phyloP scores from a whole-genome alignment of 2,888 invertebrate genomes.

The Pharmacophagus antenor region DNA sequence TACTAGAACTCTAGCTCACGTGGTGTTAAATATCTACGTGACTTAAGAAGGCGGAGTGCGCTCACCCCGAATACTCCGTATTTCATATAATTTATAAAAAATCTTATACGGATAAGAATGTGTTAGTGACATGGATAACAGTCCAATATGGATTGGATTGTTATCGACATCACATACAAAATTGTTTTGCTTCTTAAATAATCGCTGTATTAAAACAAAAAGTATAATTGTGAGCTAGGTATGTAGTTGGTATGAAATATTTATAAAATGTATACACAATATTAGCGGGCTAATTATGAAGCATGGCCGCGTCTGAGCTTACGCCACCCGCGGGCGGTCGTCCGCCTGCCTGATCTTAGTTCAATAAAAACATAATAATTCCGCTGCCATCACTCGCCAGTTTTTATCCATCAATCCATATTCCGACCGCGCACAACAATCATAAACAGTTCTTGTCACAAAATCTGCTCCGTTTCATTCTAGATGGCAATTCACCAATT shows the following conservation, averaged over 20 bases:
- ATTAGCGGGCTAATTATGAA: conserved; percentile 75
- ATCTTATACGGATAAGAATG: too few species aligned
- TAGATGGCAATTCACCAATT: conserved; percentile 28
- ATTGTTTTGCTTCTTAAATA: neutral
- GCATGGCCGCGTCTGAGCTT: conserved; percentile 59
- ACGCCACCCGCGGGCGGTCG: conserved; percentile 68
- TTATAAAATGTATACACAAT: conserved; percentile 66
- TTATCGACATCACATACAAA: neutral
- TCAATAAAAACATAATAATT: conserved; percentile 60
- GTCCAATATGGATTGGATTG: neutral
- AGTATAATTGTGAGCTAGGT: conserved; percentile 71
- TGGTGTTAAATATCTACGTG: too few species aligned
- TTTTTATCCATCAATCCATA: conserved; percentile 37
- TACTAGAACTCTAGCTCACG: too few species aligned
- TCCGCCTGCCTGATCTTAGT: conserved; percentile 44
- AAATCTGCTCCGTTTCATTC: conserved; percentile 36
- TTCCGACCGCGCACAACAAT: conserved; percentile 37
- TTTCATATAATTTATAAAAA: too few species aligned
- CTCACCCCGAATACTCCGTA: too few species aligned
- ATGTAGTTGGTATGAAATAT: conserved; percentile 72
- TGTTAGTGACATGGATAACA: too few species aligned
- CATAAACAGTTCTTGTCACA: conserved; percentile 41
- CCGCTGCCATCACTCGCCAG: conserved; percentile 37
- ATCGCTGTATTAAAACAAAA: conserved; percentile 59
- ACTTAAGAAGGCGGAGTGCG: too few species aligned